Conservation (phyloP, 2,888 invertebrate species). For the Eupithecia subumbrata region DNA sequence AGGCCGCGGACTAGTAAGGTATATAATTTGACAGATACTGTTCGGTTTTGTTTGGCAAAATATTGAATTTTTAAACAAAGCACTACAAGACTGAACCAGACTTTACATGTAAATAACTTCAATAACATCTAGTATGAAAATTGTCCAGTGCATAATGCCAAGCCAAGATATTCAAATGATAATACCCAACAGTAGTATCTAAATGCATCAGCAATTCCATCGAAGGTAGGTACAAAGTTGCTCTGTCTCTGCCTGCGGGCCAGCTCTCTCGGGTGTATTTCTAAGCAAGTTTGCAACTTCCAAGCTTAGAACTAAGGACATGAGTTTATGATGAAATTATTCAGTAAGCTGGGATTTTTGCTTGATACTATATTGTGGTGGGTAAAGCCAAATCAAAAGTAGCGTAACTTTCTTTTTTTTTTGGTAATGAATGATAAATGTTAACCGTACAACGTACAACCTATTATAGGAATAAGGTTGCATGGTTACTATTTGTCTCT, state of each 20-base stretch:
- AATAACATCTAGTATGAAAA: slow-evolving; percentile 3
- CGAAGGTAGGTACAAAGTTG: slow-evolving; percentile 41
- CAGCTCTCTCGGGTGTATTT: slow-evolving; percentile 39
- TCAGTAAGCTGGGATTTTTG: slow-evolving; percentile 18
- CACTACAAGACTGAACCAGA: neutral
- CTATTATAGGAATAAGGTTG: no score
- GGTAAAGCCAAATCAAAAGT: neutral
- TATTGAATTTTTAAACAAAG: neutral
- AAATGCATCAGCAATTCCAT: slow-evolving; percentile 45
- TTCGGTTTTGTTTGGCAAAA: neutral
- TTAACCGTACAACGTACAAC: no score
- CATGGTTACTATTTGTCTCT: no score
- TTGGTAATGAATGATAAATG: no score
- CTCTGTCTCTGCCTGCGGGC: slow-evolving; percentile 33
- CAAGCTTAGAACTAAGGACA: slow-evolving; percentile 42
- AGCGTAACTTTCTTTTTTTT: neutral
- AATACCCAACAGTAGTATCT: slow-evolving; percentile 35
- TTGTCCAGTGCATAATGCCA: slow-evolving; percentile 7
- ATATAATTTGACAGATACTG: neutral
- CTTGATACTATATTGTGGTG: neutral
- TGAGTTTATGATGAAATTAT: slow-evolving; percentile 43
- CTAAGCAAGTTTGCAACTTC: slow-evolving; percentile 35
- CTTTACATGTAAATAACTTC: neutral
- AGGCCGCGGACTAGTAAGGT: no score
- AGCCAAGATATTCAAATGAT: slow-evolving; percentile 21